phyloP scores from a whole-genome alignment of 2,113 vertebrate species.

The Xiphophorus hellerii region DNA sequence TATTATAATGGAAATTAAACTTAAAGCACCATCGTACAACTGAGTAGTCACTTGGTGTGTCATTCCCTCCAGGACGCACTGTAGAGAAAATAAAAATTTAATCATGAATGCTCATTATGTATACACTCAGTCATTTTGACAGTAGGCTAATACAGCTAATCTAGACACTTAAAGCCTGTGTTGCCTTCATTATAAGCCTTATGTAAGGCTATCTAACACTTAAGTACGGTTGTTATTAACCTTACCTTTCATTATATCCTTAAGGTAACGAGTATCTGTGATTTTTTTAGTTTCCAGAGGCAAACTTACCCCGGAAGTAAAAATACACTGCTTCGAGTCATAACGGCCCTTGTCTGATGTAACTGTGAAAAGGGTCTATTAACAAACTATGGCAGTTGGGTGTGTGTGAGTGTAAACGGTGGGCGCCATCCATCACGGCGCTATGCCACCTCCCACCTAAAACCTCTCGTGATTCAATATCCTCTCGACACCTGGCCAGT shows the following conservation, averaged over 20 bases:
- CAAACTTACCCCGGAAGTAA: no score
- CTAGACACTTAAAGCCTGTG: not conserved
- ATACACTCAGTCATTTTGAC: not conserved
- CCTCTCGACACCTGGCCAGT: conserved; percentile 50
- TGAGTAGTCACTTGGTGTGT: not conserved
- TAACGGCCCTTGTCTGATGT: no score
- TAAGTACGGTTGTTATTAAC: no score
- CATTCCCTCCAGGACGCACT: not conserved
- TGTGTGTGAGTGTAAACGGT: conserved; percentile 37
- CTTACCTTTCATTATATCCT: no score
- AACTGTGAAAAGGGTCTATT: conserved; percentile 8
- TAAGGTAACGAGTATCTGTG: no score
- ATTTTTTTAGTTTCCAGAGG: no score
- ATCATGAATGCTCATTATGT: not conserved
- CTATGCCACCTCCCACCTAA: conserved; percentile 49
- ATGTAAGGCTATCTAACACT: not conserved
- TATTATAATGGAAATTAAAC: not conserved
- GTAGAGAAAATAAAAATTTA: not conserved
- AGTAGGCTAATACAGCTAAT: not conserved
- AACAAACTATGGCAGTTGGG: conserved; percentile 19
- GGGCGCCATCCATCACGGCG: conserved; percentile 53
- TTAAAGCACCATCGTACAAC: not conserved
- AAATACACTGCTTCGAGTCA: no score
- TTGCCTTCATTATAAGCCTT: not conserved
- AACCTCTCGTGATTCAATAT: conserved; percentile 69